A percentile compares a stretch with the other conserved stretches of the same genome.
phyloP scores from a whole-genome alignment of 2,888 invertebrate species.

The Eupithecia vulgata region DNA sequence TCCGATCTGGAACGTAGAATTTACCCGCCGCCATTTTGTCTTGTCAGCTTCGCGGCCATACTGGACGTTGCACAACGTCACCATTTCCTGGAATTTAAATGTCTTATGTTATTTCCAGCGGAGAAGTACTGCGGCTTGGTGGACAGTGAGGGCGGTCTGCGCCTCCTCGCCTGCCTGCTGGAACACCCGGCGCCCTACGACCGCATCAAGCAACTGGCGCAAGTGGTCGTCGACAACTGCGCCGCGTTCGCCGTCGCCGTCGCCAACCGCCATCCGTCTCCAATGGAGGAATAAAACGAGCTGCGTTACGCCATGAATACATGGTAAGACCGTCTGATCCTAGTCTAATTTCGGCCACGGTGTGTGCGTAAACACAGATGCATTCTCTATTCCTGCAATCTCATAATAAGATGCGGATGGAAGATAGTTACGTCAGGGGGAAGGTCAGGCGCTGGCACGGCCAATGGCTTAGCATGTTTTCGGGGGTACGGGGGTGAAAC shows the following conservation, averaged over 20 bases:
- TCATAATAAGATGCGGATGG: too few relatives aligned
- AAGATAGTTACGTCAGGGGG: too few relatives aligned
- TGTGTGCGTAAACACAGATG: too few relatives aligned
- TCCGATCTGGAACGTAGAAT: background rate
- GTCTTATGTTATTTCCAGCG: slow-evolving; percentile 84
- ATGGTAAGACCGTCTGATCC: background rate
- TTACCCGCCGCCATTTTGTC: background rate
- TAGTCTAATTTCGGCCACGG: background rate
- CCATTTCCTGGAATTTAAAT: background rate
- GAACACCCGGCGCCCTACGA: slow-evolving; percentile 85
- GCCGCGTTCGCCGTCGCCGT: slow-evolving; percentile 47
- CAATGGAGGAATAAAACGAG: slow-evolving; percentile 57
- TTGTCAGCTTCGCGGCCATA: background rate
- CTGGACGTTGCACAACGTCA: background rate
- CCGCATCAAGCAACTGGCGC: slow-evolving; percentile 88
- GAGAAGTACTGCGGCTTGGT: slow-evolving; percentile 96
- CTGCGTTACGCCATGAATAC: background rate
- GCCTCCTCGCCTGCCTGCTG: slow-evolving; percentile 87
- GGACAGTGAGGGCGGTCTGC: slow-evolving; percentile 92
- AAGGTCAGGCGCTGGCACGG: background rate
- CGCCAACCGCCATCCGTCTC: slow-evolving; percentile 39
- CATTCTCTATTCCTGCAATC: too few relatives aligned
- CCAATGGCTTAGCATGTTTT: background rate
- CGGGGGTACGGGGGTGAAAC: background rate
- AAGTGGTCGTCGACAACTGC: slow-evolving; percentile 88